These are phyloP conservation scores for Druceiella hillmani DNA, from an alignment of 2,888 invertebrate species.

Conservation along the genomic window DNA sequence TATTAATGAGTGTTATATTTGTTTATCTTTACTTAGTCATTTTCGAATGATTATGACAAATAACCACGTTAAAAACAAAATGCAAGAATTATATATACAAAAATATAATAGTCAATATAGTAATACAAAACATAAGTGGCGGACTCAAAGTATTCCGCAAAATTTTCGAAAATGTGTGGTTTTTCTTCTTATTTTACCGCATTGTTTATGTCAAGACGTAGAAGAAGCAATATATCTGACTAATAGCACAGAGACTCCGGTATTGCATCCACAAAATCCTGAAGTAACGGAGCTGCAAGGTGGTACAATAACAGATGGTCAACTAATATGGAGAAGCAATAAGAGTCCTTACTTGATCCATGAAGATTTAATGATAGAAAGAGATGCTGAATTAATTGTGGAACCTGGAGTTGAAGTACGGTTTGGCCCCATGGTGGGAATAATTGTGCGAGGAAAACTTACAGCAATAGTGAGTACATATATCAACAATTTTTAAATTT, in stretches of 20 bases:
- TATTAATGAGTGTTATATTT: no score
- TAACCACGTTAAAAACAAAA: no score
- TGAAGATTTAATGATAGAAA: conserved; percentile 75
- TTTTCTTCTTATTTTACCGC: neutral
- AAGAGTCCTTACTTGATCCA: conserved; percentile 72
- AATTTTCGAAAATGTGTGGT: neutral
- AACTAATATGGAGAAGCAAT: conserved; percentile 48
- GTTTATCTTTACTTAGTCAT: no score
- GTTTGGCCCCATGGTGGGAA: conserved; percentile 89
- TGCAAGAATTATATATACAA: conserved; percentile 45
- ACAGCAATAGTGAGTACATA: conserved; percentile 75
- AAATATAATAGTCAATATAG: conserved; percentile 50
- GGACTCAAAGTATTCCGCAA: conserved; percentile 31
- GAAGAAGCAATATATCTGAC: no score
- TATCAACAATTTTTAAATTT: neutral
- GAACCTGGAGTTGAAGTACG: conserved; percentile 87
- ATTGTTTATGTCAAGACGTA: neutral
- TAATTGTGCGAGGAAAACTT: conserved; percentile 86
- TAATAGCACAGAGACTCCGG: no score
- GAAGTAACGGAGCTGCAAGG: conserved; percentile 57
- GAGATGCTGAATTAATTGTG: conserved; percentile 73
- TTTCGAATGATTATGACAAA: no score
- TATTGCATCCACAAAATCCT: no score
- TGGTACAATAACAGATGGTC: conserved; percentile 56
- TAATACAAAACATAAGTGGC: conserved; percentile 51